A percentile compares a stretch with the other conserved stretches of the same genome.
phyloP scores from a whole-genome alignment of 2,888 invertebrate genomes.

The Dicyrtoma fusca region DNA sequence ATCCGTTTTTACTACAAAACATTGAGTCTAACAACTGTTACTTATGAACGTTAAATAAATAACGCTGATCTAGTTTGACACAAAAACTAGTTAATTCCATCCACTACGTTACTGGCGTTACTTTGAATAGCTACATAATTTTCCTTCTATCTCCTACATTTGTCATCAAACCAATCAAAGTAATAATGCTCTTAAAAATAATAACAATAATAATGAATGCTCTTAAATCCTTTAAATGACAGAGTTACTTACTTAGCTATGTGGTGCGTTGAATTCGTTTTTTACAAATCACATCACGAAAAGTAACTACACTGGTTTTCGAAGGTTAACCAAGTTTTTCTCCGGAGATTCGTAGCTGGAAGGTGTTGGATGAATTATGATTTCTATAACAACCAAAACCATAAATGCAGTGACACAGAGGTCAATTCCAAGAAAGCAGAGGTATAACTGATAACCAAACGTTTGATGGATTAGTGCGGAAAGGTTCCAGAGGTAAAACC shows the following conservation, averaged over 20 bases:
- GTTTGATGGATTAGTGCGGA: conserved; percentile 35
- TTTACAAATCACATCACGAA: too few species aligned
- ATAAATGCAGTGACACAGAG: conserved; percentile 35
- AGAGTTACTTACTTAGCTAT: too few species aligned
- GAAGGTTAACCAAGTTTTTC: conserved; percentile 15
- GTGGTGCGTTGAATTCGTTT: too few species aligned
- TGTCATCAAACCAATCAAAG: background rate
- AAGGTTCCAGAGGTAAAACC: conserved; percentile 35
- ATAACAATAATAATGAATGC: too few species aligned
- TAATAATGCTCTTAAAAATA: too few species aligned
- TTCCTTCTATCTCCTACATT: background rate
- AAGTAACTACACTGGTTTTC: conserved; percentile 26
- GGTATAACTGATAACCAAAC: conserved; percentile 32
- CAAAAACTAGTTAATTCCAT: too few species aligned
- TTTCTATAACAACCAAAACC: conserved; percentile 35
- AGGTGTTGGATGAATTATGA: conserved; percentile 35
- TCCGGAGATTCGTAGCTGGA: conserved; percentile 32
- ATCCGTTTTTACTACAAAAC: too few species aligned
- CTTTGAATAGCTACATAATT: background rate
- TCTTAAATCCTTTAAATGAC: too few species aligned
- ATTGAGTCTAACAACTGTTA: too few species aligned
- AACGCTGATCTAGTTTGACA: too few species aligned
- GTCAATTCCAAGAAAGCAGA: conserved; percentile 32
- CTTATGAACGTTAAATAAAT: too few species aligned
- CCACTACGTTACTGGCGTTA: too few species aligned